Evolutionary conservation across 2,113 vertebrate species (phyloP).

Genomic region (Microtus montanus): DNA sequence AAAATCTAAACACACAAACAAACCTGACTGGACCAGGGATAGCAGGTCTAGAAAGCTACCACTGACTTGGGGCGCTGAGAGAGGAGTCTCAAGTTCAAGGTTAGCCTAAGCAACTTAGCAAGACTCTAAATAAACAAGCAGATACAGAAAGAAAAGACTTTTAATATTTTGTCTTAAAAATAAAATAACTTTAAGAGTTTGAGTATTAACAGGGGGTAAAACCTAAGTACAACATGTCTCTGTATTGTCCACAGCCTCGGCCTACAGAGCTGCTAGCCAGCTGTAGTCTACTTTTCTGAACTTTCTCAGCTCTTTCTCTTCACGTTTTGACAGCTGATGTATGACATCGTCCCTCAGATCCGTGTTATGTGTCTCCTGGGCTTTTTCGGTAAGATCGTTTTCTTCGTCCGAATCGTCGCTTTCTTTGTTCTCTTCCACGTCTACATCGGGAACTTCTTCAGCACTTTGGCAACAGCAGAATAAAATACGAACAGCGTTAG

Average conservation of each 20-base stretch:
- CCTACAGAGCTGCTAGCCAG: constrained; percentile 87
- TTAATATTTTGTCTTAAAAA: constrained; percentile 63
- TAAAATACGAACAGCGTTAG: not conserved
- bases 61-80: not conserved
- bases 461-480: constrained; percentile 65
- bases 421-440: constrained; percentile 90
- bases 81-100: not conserved
- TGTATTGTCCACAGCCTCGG: not conserved
- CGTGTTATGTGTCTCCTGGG: constrained; percentile 59
- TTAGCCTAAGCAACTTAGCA: not conserved
- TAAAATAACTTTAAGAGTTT: constrained; percentile 57
- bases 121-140: not conserved
- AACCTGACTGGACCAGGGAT: not conserved
- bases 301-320: constrained; percentile 90
- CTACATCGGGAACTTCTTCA: constrained; percentile 84
- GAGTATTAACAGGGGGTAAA: constrained; percentile 40
- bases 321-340: constrained; percentile 86
- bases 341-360: constrained; percentile 68
- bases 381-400: constrained; percentile 69
- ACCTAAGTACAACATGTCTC: not conserved
- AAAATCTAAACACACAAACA: not conserved
- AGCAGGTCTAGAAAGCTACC: not conserved
- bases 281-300: constrained; percentile 91
- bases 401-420: constrained; percentile 90
- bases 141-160: not conserved